Conservation (phyloP, 1,140 invertebrate species). For the Globodera ellingtonae region DNA sequence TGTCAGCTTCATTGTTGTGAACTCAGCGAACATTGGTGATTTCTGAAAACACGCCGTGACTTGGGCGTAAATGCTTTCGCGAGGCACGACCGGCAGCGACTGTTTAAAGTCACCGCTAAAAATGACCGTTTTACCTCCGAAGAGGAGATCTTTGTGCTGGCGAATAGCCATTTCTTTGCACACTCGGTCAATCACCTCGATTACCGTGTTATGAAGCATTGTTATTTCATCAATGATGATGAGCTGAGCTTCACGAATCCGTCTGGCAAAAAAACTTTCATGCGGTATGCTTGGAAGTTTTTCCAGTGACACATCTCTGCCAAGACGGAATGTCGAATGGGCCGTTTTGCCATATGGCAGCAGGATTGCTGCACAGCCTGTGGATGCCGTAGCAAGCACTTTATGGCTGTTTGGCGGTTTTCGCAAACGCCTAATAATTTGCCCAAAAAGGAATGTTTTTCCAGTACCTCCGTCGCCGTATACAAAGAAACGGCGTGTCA, state of each 20-base stretch:
- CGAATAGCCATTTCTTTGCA: not conserved
- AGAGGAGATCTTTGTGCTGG: not conserved
- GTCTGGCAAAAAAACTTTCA: no score
- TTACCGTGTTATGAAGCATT: conserved; percentile 14
- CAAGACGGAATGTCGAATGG: conserved; percentile 13
- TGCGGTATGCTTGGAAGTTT: no score
- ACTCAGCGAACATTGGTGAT: not conserved
- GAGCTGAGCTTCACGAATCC: no score
- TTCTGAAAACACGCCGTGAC: not conserved
- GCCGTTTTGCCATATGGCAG: not conserved
- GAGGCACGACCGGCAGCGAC: conserved; percentile 16
- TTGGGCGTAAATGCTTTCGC: not conserved
- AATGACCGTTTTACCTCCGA: conserved; percentile 18
- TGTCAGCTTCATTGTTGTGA: not conserved
- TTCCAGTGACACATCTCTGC: not conserved
- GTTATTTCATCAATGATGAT: conserved; percentile 36
- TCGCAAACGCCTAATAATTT: no score
- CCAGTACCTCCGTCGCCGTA: no score
- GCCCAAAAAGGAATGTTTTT: no score
- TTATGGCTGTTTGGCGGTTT: no score
- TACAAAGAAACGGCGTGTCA: no score
- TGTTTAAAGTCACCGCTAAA: no score
- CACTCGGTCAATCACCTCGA: not conserved
- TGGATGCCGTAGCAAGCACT: not conserved
- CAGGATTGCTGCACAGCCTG: not conserved